Percentiles rank a stretch among this genome's conserved stretches.
phyloP scores from a whole-genome alignment of 2,797 vertebrate species.

The Hippopotamyrus pictus region DNA sequence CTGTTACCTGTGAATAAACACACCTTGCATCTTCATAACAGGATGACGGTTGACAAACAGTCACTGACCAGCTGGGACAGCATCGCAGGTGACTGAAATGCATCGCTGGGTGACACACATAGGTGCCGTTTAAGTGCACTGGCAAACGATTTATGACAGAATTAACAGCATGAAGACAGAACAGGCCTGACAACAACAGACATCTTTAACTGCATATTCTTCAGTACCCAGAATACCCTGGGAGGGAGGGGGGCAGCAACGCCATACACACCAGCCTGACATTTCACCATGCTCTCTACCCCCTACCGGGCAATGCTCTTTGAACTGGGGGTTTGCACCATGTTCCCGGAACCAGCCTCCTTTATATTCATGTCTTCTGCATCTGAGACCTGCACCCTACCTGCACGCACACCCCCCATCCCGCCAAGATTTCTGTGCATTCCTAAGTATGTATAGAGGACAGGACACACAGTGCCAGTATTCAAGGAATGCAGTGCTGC shows the following conservation, averaged over 20 bases:
- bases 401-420: neutral
- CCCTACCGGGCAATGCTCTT: conserved; percentile 46
- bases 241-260: neutral
- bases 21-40: neutral
- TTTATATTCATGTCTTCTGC: conserved; percentile 52
- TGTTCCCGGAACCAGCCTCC: conserved; percentile 28
- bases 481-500: conserved; percentile 28
- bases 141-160: neutral
- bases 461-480: neutral
- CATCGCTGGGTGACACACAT: neutral
- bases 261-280: conserved; percentile 28
- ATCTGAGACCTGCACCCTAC: conserved; percentile 34
- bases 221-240: neutral
- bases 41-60: neutral
- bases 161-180: neutral
- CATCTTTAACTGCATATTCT: neutral
- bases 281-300: conserved; percentile 50
- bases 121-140: neutral
- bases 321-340: conserved; percentile 50
- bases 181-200: neutral
- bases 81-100: neutral
- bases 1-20: neutral
- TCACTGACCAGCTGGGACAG: neutral
- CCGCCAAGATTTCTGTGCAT: conserved; percentile 14
- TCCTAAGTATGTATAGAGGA: conserved; percentile 9